Evolutionary conservation across 2,888 invertebrate genomes (phyloP), one percentile per base, ranked within the genome.

Genomic region (Caenorhabditis uteleia): DNA sequence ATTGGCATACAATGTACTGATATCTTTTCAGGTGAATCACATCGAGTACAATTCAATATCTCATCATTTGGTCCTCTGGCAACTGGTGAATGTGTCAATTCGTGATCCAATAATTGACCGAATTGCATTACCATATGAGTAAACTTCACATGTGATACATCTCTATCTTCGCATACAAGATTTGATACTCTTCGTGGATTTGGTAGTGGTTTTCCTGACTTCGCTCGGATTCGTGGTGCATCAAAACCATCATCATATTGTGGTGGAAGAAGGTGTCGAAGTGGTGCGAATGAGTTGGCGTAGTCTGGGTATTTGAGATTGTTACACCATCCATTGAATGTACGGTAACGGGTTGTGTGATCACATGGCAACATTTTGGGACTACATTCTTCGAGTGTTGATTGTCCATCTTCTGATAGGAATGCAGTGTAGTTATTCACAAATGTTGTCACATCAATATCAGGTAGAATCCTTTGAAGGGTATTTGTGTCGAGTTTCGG

Each of bases 1-100:
- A 95, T 92, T 0, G 95, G 95, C 86, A 91, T 90, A 83, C 95
- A 95, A 83, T 95, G 94, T 0, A 93, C 93, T 83, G 95, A 95
- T 1, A 94, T 92, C 0, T 91, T 91, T 57, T 90, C 87, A 0
- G 90, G 88, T 0, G 93, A 92, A 82, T 94, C 92, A 82, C 95
- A 95, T 0, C 91, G 71, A 4, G 77, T 79, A 60, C 83, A 83
- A 59, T 83, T 82, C 42, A 83, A 61, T 29, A 81, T 76, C 53
- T 79, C 75, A 33, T 81, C 79, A 57, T 81, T 78, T 10, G 83
- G 82, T 12, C 79, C 83, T 48, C 80, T 65, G 12, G 74, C 77
- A 12, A 72, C 74, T 12, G 82, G 82, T 14, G 82, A 82, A 68
- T 82, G 82, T 1, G 82, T 82, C 58, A 82, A 55, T 50, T 82